phyloP scores from a whole-genome alignment of 2,797 vertebrate genomes.

The Myotis planiceps region DNA sequence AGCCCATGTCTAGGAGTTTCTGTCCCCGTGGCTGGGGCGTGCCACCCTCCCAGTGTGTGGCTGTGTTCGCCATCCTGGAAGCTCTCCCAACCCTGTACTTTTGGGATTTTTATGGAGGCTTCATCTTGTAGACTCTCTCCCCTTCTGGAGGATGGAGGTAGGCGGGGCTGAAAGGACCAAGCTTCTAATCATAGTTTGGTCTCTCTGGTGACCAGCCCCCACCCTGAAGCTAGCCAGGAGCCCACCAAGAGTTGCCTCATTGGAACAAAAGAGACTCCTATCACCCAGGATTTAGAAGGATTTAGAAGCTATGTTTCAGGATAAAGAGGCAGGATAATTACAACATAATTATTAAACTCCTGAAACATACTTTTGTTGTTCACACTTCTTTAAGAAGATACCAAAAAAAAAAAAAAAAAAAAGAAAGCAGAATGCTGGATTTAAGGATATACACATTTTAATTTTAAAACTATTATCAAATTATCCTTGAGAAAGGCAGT shows the following conservation, averaged over 20 bases:
- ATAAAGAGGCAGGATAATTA: neutral
- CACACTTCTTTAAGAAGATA: neutral
- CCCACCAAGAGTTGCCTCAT: neutral
- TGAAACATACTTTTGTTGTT: neutral
- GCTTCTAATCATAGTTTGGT: neutral
- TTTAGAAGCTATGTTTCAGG: neutral
- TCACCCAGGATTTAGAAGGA: neutral
- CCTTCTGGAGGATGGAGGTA: neutral
- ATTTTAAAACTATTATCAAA: neutral
- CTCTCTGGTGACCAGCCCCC: neutral
- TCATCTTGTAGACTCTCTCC: neutral
- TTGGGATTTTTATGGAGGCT: neutral
- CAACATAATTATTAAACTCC: neutral
- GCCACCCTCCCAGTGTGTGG: neutral
- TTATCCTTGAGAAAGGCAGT: conserved; percentile 6
- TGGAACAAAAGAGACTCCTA: neutral
- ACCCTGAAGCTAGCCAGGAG: neutral
- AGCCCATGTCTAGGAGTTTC: neutral
- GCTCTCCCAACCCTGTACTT: neutral
- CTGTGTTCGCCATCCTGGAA: neutral
- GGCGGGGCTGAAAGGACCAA: neutral
- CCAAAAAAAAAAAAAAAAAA: neutral
- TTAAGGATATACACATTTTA: conserved; percentile 4
- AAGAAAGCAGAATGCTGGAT: neutral
- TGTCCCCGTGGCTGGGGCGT: neutral